Evolutionary conservation across 2,797 vertebrate genomes (phyloP).

Genomic region (Tenualosa ilisha): DNA sequence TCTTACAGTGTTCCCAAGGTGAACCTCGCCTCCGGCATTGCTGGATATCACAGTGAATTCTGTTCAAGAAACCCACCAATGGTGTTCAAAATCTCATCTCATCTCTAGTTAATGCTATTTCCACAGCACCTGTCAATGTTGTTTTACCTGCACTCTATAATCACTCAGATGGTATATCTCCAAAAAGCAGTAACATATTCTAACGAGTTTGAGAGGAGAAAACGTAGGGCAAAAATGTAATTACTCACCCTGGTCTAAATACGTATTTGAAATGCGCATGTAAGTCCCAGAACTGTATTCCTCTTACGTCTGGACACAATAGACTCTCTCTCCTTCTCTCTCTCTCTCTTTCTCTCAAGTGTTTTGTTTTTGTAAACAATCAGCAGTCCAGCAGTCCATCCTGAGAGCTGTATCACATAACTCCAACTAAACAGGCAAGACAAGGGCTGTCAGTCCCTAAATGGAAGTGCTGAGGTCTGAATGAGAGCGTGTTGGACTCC

Average conservation of each 20-base stretch:
- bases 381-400: not conserved
- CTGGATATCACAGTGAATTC: too few relatives aligned
- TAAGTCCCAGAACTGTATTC: not conserved
- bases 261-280: too few relatives aligned
- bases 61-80: too few relatives aligned
- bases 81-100: not conserved
- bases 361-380: slow-evolving; percentile 12
- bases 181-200: not conserved
- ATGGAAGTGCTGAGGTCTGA: slow-evolving; percentile 8
- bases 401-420: slow-evolving; percentile 29
- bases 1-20: not conserved
- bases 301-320: not conserved
- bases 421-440: slow-evolving; percentile 40
- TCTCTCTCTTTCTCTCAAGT: not conserved
- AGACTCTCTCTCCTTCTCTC: not conserved
- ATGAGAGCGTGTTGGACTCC: not conserved
- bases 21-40: too few relatives aligned
- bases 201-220: not conserved
- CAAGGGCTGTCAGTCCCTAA: slow-evolving; percentile 32
- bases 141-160: not conserved
- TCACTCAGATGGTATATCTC: not conserved
- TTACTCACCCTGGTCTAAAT: not conserved
- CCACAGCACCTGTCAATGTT: not conserved
- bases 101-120: not conserved
- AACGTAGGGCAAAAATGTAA: not conserved